Conservation (phyloP, 2,888 invertebrate genomes). For the Sinotaia quadrata region DNA sequence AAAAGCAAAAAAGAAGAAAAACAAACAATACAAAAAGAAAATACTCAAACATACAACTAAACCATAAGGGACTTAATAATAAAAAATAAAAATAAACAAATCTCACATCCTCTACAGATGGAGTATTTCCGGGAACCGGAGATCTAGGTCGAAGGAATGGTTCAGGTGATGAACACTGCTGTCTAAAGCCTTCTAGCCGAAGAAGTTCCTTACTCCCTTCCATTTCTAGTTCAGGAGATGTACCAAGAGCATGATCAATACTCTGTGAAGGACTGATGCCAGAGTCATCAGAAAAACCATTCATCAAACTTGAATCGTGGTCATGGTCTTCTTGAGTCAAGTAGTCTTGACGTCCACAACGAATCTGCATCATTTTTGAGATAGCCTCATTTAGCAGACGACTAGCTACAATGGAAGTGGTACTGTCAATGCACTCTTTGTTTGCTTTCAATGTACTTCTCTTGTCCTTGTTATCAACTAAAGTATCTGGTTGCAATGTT, state of each 20-base stretch:
- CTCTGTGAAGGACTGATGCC: conserved; percentile 13
- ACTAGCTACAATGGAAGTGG: conserved; percentile 57
- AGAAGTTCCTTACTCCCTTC: not conserved
- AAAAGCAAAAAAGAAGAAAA: too few relatives aligned
- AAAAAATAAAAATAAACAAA: too few relatives aligned
- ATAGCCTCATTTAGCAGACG: conserved; percentile 65
- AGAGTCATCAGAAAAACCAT: conserved; percentile 26
- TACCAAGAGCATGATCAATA: not conserved
- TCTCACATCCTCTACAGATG: conserved; percentile 31
- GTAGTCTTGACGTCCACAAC: not conserved
- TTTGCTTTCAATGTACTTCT: conserved; percentile 12
- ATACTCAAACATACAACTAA: too few relatives aligned
- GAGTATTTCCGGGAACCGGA: conserved; percentile 50
- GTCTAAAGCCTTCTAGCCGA: not conserved
- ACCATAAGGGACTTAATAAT: too few relatives aligned
- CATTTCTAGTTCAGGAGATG: not conserved
- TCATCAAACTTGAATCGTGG: conserved; percentile 12
- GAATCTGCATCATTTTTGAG: conserved; percentile 60
- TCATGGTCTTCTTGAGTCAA: not conserved
- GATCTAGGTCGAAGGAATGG: conserved; percentile 50
- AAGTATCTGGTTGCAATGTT: conserved; percentile 26
- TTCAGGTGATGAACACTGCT: conserved; percentile 24
- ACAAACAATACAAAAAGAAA: too few relatives aligned
- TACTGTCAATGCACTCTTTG: conserved; percentile 34
- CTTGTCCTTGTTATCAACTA: conserved; percentile 48